Percentiles rank a stretch among this genome's conserved stretches.
Evolutionary conservation across 2,888 invertebrate species (phyloP).

Genomic region (Ellobium chinense): DNA sequence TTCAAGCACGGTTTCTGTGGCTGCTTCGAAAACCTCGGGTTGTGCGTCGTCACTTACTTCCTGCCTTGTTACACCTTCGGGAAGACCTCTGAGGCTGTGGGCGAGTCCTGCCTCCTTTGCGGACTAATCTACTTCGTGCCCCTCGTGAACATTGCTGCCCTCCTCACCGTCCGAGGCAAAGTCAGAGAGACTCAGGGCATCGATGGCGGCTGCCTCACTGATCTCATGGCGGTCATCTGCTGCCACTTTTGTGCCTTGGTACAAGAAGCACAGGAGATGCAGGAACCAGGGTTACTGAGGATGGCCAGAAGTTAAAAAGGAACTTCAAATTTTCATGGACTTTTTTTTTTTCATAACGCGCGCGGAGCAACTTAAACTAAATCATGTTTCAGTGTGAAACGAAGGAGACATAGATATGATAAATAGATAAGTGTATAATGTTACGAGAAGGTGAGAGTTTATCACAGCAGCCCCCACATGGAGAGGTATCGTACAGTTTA

Average conservation of each 20-base stretch:
- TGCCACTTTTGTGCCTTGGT: conserved; percentile 17
- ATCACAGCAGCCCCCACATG: too few species aligned
- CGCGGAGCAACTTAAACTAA: too few species aligned
- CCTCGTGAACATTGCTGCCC: conserved; percentile 56
- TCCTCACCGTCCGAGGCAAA: conserved; percentile 2
- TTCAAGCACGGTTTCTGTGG: conserved; percentile 74
- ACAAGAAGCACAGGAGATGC: conserved; percentile 30
- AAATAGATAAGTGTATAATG: too few species aligned
- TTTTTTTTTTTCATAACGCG: too few species aligned
- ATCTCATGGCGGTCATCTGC: neutral
- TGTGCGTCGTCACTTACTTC: conserved; percentile 74
- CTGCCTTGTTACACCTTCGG: conserved; percentile 76
- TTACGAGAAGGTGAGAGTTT: too few species aligned
- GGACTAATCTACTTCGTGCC: conserved; percentile 71
- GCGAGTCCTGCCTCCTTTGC: conserved; percentile 73
- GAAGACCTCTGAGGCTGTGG: conserved; percentile 74
- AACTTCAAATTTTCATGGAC: too few species aligned
- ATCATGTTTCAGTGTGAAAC: too few species aligned
- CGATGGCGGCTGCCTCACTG: conserved; percentile 10
- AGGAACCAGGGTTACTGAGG: neutral
- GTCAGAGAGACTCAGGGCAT: conserved; percentile 14
- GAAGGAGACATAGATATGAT: too few species aligned
- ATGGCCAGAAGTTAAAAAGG: conserved; percentile 2
- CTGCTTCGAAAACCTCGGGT: conserved; percentile 74
- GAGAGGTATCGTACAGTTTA: too few species aligned